Evolutionary conservation across 2,113 vertebrate species (phyloP), one percentile per base, ranked within the genome.

Genomic region (Ceyx melanurus): DNA sequence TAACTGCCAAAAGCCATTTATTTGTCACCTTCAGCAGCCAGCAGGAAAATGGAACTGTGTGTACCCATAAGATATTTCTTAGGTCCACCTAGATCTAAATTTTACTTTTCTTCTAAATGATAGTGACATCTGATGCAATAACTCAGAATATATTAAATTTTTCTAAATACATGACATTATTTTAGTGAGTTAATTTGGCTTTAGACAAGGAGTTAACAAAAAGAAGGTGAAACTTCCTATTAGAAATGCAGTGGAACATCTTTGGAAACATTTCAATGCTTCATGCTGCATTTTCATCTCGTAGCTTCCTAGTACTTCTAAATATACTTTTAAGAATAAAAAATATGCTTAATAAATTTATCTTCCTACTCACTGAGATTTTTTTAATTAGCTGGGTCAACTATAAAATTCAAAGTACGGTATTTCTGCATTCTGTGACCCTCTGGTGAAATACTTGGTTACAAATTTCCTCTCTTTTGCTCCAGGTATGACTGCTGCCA

Each of bases 1-100:
- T 77, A 96, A 94, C 88, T 96, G 77, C 91, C 90, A 95, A 62
- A 86, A 96, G 88, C 78, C 23, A 92, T 96, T 97, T 96, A 68
- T 93, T 90, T 97, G 92, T 96, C 87, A 90, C 88, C 70, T 96
- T 93, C 82, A 96, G 90, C 95, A 96, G 82, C 78, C 54, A 48
- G 90, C 86, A 73, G 72, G 76, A 92, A 95, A 95, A 96, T 77
- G 29, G 87, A 91, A 45, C 74, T 91, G 25, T 56, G 43, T 93
- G 22, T 13, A 94, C 22, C 76, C 60, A 13, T 48, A 86, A 93
- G 87, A 16, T 26, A 89, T 89, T 93, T 88, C 73, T 79, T 95
- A 26, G 88, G 48, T 81, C 73, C 46, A 91, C 64, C 35, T 57
- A 92, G 67, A 66, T 42, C 25, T 45, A 60, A 72, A 72, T 53